Evolutionary conservation across 2,888 invertebrate genomes (phyloP), one percentile per base, ranked within the genome.

Genomic region (Hypolimnas misippus): DNA sequence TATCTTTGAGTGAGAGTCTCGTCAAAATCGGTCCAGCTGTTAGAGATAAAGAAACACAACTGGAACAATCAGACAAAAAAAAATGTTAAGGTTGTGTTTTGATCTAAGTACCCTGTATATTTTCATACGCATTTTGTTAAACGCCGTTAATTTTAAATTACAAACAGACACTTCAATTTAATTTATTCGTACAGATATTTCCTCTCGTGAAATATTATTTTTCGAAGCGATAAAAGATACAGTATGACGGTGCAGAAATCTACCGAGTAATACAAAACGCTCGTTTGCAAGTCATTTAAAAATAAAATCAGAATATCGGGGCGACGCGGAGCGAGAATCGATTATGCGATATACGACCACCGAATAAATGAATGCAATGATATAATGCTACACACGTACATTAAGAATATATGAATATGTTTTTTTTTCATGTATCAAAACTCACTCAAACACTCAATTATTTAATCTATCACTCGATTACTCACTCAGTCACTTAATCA

Each of bases 271-370:
- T 29, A 55, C 53, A 38, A 53, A 53, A 35, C 16, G 31, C 42
- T 42, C 25, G 54, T 55, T 54, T 42, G 54, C 40, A 55, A 55
- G 40, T 42, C 54, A 42, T 55, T 42, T 55, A 17, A 55, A 54
- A 55, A 55, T 55, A 55, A 29, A 55, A 55, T 12, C n/a, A 14
- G 21, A 55, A 38, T 55, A 55, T 29, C 29, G 54, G 12, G 14
- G 25, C 14, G 25, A 1, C 16, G 17, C 29, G 42, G 19, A 12
- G 4, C 42, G 42, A n/a, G n/a, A n/a, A 49, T 40, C 21, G 16
- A 54, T 55, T 29, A 55, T 25, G 16, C 14, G 49, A 49, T 14
- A 8, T 29, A 29, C 49, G 25, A 49, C 14, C 25, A 14, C 49
- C n/a, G 49, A 49, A 49, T 49, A 25, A 29, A 49, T 49, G 49